Evolutionary conservation across 2,797 vertebrate species (phyloP).

Genomic region (Hippopotamyrus pictus): DNA sequence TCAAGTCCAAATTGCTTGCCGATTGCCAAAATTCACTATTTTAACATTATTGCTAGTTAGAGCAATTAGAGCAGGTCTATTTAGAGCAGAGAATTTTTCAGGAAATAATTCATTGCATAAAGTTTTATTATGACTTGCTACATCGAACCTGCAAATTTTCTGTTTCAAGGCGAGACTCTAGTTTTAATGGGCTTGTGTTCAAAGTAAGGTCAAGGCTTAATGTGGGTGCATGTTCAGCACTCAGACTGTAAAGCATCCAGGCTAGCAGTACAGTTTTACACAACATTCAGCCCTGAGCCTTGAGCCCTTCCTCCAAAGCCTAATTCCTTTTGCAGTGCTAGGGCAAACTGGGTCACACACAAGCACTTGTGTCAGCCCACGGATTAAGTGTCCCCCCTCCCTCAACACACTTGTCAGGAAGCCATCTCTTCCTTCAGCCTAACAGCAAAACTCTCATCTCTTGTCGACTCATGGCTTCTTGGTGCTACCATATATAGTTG

Average conservation of each 20-base stretch:
- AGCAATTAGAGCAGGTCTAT: background rate
- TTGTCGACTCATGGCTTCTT: conserved; percentile 36
- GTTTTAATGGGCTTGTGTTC: background rate
- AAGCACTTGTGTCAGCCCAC: conserved; percentile 17
- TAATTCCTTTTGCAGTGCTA: background rate
- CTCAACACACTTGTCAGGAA: conserved; percentile 15
- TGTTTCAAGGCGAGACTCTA: background rate
- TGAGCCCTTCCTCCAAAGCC: background rate
- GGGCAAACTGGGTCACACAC: conserved; percentile 9
- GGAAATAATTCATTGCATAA: background rate
- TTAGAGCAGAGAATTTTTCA: background rate
- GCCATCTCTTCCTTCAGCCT: conserved; percentile 17
- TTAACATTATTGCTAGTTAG: background rate
- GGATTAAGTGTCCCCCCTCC: conserved; percentile 19
- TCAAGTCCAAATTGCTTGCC: background rate
- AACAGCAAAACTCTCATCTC: conserved; percentile 24
- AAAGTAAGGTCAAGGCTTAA: background rate
- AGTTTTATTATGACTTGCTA: background rate
- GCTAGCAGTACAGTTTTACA: background rate
- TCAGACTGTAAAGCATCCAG: background rate
- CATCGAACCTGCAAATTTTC: background rate
- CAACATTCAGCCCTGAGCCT: background rate
- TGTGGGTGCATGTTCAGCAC: background rate
- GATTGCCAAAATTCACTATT: background rate
- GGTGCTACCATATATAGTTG: conserved; percentile 33